Evolutionary conservation across 2,888 invertebrate genomes (phyloP), one percentile per base, ranked within the genome.

Genomic region (Eucera pruinosa): DNA sequence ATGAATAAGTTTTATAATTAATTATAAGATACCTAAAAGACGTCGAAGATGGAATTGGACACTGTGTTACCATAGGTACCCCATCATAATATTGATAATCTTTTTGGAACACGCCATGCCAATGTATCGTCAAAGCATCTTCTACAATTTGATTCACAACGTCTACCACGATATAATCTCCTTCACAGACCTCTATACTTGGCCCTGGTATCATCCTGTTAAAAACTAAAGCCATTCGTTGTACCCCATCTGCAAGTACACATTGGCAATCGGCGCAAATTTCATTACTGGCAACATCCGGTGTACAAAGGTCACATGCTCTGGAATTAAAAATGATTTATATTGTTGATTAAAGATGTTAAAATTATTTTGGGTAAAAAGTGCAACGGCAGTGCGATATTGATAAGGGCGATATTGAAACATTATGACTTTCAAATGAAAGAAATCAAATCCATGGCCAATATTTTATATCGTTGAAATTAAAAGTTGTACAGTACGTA

Each of bases 71-170:
- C 87, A 96, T 96, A 13, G 97, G 97, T 45, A 97, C 97, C 81
- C 97, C 97, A 87, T 97, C 97, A 90, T 96, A 97, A 92, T 97
- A 97, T 88, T 97, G 97, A 2, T 96, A 95, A 65, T 95, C 96
- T 83, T 95, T 93, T 91, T 97, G 97, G 94, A 95, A 96, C 86
- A 97, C 94, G 80, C 98, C 98, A 90, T 98, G 98, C 97, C 97
- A 98, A 92, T 98, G 98, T 77, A 98, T 95, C 62, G 97, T 96
- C 11, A 96, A 95, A 89, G 96, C 97, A 94, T 96, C 96, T 72
- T 96, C 97, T 89, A 96, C 96, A 95, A 97, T 95, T 83, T 95
- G 95, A 92, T 98, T 98, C 89, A 95, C 95, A 2, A 98, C 97
- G 87, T 97, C 97, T 48, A 97, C 95, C 13, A 97, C 96, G 4